Evolutionary conservation across 2,113 vertebrate species (phyloP).

Genomic region (Patagioenas fasciata): DNA sequence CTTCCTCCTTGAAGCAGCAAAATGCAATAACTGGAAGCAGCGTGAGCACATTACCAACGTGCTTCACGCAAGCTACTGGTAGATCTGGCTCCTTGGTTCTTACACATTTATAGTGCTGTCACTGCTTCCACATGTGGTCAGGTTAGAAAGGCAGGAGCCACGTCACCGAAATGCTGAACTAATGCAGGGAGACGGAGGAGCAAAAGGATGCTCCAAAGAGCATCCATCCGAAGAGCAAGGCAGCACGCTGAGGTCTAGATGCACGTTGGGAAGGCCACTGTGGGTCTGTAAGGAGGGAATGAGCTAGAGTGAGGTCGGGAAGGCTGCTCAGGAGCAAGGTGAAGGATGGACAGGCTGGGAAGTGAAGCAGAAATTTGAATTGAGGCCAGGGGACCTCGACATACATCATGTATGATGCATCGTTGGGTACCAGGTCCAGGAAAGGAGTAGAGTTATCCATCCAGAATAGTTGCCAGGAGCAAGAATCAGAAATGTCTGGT

Average conservation of each 20-base stretch:
- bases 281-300: neutral
- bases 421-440: neutral
- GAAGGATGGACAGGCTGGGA: neutral
- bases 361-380: neutral
- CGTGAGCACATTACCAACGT: rapidly evolving
- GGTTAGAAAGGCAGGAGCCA: neutral
- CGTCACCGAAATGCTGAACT: neutral
- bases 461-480: neutral
- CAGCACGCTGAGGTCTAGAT: neutral
- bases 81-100: neutral
- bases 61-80: neutral
- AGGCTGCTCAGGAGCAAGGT: neutral
- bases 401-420: neutral
- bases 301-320: neutral
- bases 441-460: neutral
- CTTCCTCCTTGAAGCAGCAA: neutral
- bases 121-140: rapidly evolving
- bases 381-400: neutral
- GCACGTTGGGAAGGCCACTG: neutral
- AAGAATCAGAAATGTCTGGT: neutral
- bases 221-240: neutral
- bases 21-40: neutral
- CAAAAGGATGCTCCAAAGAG: neutral
- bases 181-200: neutral
- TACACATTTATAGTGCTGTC: too few relatives aligned